Evolutionary conservation across 1,140 invertebrate genomes (phyloP).

Genomic region (Caenorhabditis tropicalis): DNA sequence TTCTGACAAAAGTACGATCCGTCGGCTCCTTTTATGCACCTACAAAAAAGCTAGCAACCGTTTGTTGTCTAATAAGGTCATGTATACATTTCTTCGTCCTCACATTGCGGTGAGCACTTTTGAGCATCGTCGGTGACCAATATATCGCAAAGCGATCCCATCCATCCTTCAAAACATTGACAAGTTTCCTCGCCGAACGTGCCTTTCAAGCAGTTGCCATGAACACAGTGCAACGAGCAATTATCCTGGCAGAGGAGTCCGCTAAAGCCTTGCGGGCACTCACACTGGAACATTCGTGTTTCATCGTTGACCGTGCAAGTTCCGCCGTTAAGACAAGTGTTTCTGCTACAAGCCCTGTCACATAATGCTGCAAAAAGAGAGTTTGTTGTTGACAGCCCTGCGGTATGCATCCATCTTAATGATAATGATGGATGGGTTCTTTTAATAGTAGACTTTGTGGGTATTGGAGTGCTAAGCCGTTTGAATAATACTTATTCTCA

Average conservation of each 20-base stretch:
- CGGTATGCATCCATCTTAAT: constrained; percentile 24
- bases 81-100: constrained; percentile 25
- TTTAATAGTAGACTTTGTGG: neutral
- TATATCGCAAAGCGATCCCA: constrained; percentile 42
- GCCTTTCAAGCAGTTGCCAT: constrained; percentile 49
- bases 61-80: constrained; percentile 32
- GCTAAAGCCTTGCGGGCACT: constrained; percentile 50
- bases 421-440: constrained; percentile 1
- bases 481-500: too few species aligned
- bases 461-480: too few species aligned
- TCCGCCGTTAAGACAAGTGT: constrained; percentile 58
- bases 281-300: constrained; percentile 49
- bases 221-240: constrained; percentile 25
- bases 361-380: constrained; percentile 15
- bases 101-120: constrained; percentile 36
- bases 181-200: constrained; percentile 38
- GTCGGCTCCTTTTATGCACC: constrained; percentile 35
- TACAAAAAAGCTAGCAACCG: neutral
- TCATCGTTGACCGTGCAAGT: constrained; percentile 54
- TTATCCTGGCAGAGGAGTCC: constrained; percentile 47
- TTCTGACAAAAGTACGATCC: constrained; percentile 30
- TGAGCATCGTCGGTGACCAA: constrained; percentile 14
- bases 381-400: neutral
- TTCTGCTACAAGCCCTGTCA: constrained; percentile 45
- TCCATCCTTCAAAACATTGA: constrained; percentile 43